These are phyloP conservation scores for Acronicta alni DNA, from an alignment of 2,888 invertebrate species.

Conservation along the genomic window DNA sequence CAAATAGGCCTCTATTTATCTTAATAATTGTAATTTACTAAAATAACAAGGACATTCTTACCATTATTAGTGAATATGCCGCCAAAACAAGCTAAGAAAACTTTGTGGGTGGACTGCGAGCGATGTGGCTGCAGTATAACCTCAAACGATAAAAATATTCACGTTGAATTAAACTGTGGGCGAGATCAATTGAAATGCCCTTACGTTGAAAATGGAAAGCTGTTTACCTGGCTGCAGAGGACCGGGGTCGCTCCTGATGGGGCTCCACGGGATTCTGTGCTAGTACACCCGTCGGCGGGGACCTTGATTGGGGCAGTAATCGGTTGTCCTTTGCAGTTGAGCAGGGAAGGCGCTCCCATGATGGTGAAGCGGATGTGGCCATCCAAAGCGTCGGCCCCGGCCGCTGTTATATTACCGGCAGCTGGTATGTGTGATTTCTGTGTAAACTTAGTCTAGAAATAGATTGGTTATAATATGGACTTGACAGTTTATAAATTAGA, in stretches of 20 bases:
- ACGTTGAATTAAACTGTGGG: constrained; percentile 86
- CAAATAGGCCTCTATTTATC: too few species aligned
- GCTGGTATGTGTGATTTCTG: constrained; percentile 69
- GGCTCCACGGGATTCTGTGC: constrained; percentile 77
- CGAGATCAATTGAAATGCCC: constrained; percentile 84
- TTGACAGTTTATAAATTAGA: too few species aligned
- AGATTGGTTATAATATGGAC: too few species aligned
- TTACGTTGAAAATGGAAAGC: constrained; percentile 71
- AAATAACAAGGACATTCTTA: constrained; percentile 8
- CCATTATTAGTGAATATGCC: constrained; percentile 60
- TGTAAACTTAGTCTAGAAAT: not conserved
- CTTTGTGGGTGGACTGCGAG: constrained; percentile 91
- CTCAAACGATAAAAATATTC: constrained; percentile 89
- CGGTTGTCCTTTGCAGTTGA: constrained; percentile 76
- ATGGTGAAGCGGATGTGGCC: constrained; percentile 85
- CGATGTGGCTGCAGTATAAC: constrained; percentile 88
- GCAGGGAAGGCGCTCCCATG: constrained; percentile 75
- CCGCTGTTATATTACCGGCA: constrained; percentile 81
- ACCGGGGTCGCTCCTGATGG: constrained; percentile 74
- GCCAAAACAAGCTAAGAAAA: constrained; percentile 87
- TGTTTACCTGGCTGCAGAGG: constrained; percentile 80
- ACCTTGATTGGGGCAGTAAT: constrained; percentile 79
- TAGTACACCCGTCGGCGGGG: constrained; percentile 81
- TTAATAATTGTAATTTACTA: too few species aligned
- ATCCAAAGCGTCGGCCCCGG: constrained; percentile 80